Percentiles rank a stretch among this genome's conserved stretches.
Evolutionary conservation across 2,113 vertebrate species (phyloP).

Genomic region (Leucoraja erinaceus): DNA sequence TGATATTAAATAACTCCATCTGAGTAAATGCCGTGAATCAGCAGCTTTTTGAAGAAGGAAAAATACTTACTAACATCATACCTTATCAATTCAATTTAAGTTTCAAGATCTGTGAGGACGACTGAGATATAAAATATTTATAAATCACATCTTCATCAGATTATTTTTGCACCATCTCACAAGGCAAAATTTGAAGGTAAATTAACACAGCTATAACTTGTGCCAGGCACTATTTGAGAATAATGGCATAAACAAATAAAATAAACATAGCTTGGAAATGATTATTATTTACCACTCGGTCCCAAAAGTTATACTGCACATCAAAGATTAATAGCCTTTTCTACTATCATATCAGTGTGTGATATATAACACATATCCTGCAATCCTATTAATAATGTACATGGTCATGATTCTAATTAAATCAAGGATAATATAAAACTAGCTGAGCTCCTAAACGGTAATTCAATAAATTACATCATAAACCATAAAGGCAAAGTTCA

Average conservation of each 20-base stretch:
- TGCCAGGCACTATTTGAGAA: not conserved
- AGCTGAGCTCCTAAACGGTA: not conserved
- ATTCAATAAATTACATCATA: not conserved
- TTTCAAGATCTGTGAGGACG: not conserved
- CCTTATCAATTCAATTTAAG: not conserved
- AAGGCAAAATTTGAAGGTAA: not conserved
- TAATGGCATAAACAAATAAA: conserved; percentile 8
- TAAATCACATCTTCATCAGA: not conserved
- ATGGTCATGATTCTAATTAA: not conserved
- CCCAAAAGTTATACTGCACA: not conserved
- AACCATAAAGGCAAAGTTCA: not conserved
- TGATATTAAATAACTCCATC: too few species aligned
- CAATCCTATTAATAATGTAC: not conserved
- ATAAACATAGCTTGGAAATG: not conserved
- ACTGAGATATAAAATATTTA: not conserved
- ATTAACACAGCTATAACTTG: not conserved
- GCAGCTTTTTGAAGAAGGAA: not conserved
- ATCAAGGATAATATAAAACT: not conserved
- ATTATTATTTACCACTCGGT: not conserved
- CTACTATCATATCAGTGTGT: not conserved
- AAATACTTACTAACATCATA: not conserved
- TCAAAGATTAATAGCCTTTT: not conserved
- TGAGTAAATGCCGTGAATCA: not conserved
- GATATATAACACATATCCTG: not conserved
- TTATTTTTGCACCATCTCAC: not conserved